These are phyloP conservation scores for Cephus spinipes DNA, from an alignment of 2,888 invertebrate species.

Conservation along the genomic window DNA sequence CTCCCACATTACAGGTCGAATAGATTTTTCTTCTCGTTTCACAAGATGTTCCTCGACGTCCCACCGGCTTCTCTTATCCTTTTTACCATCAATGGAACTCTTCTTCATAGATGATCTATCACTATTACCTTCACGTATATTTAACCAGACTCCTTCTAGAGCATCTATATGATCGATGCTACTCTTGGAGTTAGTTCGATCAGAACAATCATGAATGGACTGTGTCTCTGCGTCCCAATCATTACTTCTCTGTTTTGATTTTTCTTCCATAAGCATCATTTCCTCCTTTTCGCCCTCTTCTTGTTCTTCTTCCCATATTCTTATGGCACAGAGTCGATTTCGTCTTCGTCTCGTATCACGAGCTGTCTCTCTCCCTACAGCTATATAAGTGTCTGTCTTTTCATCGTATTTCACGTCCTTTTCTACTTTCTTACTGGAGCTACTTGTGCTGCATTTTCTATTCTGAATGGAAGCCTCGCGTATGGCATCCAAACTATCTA, in stretches of 20 bases:
- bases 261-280: constrained; percentile 44
- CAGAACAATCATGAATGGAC: constrained; percentile 25
- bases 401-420: constrained; percentile 58
- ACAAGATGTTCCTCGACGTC: constrained; percentile 14
- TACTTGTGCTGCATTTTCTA: constrained; percentile 20
- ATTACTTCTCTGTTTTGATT: constrained; percentile 21
- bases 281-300: constrained; percentile 61
- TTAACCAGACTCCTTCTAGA: background rate
- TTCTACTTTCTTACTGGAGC: constrained; percentile 45
- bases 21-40: constrained; percentile 21
- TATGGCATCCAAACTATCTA: constrained; percentile 59
- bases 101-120: background rate
- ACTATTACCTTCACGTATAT: background rate
- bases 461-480: constrained; percentile 31
- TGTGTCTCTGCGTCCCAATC: constrained; percentile 44
- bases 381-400: constrained; percentile 58
- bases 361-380: constrained; percentile 39
- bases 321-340: constrained; percentile 48
- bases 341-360: constrained; percentile 36
- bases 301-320: constrained; percentile 63
- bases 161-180: background rate
- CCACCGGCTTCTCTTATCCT: constrained; percentile 30
- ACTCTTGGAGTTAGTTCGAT: background rate
- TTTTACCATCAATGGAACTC: constrained; percentile 20
- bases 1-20: constrained; percentile 40